These are phyloP conservation scores for Rhodinocichla rosea DNA, from an alignment of 2,113 vertebrate species.

Conservation along the genomic window DNA sequence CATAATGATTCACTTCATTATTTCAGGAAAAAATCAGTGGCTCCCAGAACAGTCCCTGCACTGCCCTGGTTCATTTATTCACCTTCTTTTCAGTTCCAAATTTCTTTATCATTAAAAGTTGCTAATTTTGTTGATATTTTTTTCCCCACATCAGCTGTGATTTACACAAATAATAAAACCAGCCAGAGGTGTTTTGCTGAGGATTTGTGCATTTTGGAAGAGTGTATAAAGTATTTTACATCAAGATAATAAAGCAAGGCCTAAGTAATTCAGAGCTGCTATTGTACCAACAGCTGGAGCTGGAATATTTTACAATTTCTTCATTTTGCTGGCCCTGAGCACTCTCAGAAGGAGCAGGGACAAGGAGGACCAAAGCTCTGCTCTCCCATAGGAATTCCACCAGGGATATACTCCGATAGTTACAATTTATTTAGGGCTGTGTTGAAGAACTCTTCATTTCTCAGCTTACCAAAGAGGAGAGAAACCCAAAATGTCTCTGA, in stretches of 20 bases:
- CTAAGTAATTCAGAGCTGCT: neutral
- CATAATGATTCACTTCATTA: neutral
- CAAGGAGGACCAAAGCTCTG: neutral
- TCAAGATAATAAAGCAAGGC: neutral
- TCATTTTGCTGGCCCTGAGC: neutral
- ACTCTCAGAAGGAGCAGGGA: neutral
- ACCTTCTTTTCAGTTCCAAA: neutral
- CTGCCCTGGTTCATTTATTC: neutral
- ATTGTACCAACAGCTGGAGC: neutral
- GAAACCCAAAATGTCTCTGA: neutral
- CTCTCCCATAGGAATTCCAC: neutral
- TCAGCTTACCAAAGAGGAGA: neutral
- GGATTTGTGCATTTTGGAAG: neutral
- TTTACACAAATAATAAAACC: neutral
- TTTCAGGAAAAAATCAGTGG: neutral
- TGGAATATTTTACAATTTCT: neutral
- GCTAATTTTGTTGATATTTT: neutral
- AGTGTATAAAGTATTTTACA: neutral
- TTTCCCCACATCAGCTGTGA: neutral
- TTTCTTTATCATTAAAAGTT: neutral
- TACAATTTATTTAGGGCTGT: neutral
- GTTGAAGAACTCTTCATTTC: neutral
- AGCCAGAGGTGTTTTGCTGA: neutral
- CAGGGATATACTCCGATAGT: neutral
- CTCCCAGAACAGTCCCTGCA: neutral